Percentiles rank a stretch among this genome's conserved stretches.
phyloP scores from a whole-genome alignment of 2,888 invertebrate genomes.

The Oscheius myriophilus region DNA sequence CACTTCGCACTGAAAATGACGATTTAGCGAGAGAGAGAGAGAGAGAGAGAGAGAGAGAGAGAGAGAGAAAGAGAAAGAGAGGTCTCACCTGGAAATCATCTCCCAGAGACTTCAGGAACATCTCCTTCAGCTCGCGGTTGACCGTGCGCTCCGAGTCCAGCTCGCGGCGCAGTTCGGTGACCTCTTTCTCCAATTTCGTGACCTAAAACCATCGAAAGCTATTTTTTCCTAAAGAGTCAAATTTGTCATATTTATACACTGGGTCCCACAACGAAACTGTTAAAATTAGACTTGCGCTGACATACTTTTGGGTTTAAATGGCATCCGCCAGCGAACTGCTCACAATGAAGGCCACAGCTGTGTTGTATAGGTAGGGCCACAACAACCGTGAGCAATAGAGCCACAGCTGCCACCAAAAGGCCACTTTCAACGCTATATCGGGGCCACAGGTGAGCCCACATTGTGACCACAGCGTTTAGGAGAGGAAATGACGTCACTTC shows the following conservation, averaged over 20 bases:
- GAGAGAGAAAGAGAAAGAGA: neutral
- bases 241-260: neutral
- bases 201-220: slow-evolving; percentile 23
- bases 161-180: slow-evolving; percentile 35
- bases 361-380: too few relatives aligned
- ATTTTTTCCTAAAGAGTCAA: neutral
- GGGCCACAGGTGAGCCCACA: too few relatives aligned
- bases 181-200: slow-evolving; percentile 32
- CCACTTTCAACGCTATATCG: too few relatives aligned
- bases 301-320: too few relatives aligned
- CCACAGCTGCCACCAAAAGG: too few relatives aligned
- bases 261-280: too few relatives aligned
- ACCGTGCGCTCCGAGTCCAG: slow-evolving; percentile 75
- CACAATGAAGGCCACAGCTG: too few relatives aligned
- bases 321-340: too few relatives aligned
- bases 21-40: neutral
- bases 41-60: neutral
- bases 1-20: slow-evolving; percentile 80
- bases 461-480: too few relatives aligned
- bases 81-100: slow-evolving; percentile 79
- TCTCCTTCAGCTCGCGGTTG: slow-evolving; percentile 89
- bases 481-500: too few relatives aligned
- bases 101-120: slow-evolving; percentile 91
- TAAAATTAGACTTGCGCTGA: too few relatives aligned
- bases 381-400: too few relatives aligned